A percentile compares a stretch with the other conserved stretches of the same genome.
Evolutionary conservation across 2,888 invertebrate genomes (phyloP).

Genomic region (Bimastos eiseni): DNA sequence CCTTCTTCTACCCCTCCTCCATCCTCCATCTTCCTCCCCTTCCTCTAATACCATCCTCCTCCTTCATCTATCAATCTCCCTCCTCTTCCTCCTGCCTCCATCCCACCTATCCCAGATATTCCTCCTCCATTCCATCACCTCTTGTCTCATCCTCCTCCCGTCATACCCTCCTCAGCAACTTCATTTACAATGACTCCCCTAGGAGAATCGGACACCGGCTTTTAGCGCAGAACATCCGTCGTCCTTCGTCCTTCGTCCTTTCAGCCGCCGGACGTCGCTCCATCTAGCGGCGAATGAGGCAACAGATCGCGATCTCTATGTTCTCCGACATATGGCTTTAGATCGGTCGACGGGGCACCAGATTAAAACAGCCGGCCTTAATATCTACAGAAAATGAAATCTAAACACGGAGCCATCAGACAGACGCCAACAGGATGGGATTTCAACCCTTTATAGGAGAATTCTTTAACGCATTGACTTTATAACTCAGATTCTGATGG

Average conservation of each 20-base stretch:
- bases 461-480: background rate
- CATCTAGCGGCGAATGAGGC: background rate
- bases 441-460: background rate
- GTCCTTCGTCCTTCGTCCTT: background rate
- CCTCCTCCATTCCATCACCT: too few species aligned
- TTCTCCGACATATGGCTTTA: background rate
- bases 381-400: background rate
- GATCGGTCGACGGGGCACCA: background rate
- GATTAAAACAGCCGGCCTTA: conserved; percentile 6
- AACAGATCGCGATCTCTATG: background rate
- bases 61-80: background rate
- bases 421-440: background rate
- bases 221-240: background rate
- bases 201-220: background rate
- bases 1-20: too few species aligned
- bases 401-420: background rate
- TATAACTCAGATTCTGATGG: background rate
- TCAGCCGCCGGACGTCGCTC: background rate
- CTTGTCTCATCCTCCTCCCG: too few species aligned
- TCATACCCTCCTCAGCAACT: background rate
- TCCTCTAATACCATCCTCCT: background rate
- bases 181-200: background rate
- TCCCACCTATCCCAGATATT: background rate
- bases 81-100: background rate
- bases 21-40: background rate